Evolutionary conservation across 2,888 invertebrate species (phyloP).

Genomic region (Dasysyrphus tricinctus): DNA sequence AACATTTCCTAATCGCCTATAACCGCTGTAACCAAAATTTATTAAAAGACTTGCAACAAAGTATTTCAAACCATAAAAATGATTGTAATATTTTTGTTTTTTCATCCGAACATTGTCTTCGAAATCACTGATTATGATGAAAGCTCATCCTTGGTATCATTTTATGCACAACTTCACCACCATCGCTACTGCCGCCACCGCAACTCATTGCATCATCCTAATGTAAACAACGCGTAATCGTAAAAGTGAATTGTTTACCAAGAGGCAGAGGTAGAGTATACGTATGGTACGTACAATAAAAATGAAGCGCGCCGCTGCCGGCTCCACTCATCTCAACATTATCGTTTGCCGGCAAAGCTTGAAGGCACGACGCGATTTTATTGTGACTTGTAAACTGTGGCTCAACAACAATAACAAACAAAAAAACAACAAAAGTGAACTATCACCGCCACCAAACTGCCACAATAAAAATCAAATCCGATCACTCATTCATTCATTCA

Average conservation of each 20-base stretch:
- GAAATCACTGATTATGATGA: slow-evolving; percentile 47
- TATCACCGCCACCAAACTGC: slow-evolving; percentile 24
- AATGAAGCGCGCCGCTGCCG: slow-evolving; percentile 11
- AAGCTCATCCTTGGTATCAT: slow-evolving; percentile 53
- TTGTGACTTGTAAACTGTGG: slow-evolving; percentile 40
- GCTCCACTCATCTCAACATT: slow-evolving; percentile 18
- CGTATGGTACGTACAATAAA: slow-evolving; percentile 1
- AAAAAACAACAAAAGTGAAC: slow-evolving; percentile 17
- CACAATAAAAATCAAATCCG: slow-evolving; percentile 35
- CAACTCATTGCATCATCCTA: slow-evolving; percentile 61
- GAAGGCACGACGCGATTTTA: slow-evolving; percentile 35
- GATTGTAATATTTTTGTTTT: background rate
- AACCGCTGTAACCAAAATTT: slow-evolving; percentile 39
- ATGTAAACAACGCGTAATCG: slow-evolving; percentile 69
- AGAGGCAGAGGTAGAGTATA: slow-evolving; percentile 32
- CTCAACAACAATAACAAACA: background rate
- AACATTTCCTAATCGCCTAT: slow-evolving; percentile 19
- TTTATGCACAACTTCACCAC: slow-evolving; percentile 21
- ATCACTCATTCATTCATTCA: slow-evolving; percentile 47
- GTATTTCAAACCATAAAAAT: slow-evolving; percentile 10
- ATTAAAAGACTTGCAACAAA: slow-evolving; percentile 44
- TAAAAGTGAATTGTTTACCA: slow-evolving; percentile 67
- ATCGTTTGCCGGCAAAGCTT: slow-evolving; percentile 40
- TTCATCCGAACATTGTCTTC: slow-evolving; percentile 18
- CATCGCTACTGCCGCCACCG: slow-evolving; percentile 16